These are phyloP conservation scores for Listronotus oregonensis DNA, from an alignment of 1,140 invertebrate genomes.

Conservation along the genomic window DNA sequence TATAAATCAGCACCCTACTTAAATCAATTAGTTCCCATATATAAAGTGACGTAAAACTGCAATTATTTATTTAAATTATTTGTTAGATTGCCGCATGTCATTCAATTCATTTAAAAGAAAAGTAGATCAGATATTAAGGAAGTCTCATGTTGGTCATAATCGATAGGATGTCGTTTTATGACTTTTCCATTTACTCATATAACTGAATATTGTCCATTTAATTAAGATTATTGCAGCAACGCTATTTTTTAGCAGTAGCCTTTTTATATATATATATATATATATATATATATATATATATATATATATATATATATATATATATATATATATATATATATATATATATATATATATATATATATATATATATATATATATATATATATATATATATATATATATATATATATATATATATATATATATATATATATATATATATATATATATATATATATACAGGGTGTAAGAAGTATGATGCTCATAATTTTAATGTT, in stretches of 20 bases:
- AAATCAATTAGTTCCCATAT: no score
- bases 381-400: constrained; percentile 23
- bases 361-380: constrained; percentile 14
- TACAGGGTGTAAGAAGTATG: no score
- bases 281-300: constrained; percentile 14
- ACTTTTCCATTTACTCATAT: no score
- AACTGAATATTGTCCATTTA: no score
- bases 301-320: constrained; percentile 14
- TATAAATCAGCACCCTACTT: no score
- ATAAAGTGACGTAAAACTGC: not conserved
- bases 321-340: constrained; percentile 3
- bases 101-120: not conserved
- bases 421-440: constrained; percentile 24
- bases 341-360: constrained; percentile 9
- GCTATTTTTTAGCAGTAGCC: no score
- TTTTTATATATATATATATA: constrained; percentile 7
- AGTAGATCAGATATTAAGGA: not conserved
- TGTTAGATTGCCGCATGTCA: not conserved
- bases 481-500: no score
- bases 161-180: no score
- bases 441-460: constrained; percentile 23
- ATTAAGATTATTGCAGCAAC: not conserved
- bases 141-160: not conserved
- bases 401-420: constrained; percentile 22
- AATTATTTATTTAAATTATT: not conserved